These are phyloP conservation scores for Zaprionus capensis DNA, from an alignment of 1,140 invertebrate species.

Conservation along the genomic window DNA sequence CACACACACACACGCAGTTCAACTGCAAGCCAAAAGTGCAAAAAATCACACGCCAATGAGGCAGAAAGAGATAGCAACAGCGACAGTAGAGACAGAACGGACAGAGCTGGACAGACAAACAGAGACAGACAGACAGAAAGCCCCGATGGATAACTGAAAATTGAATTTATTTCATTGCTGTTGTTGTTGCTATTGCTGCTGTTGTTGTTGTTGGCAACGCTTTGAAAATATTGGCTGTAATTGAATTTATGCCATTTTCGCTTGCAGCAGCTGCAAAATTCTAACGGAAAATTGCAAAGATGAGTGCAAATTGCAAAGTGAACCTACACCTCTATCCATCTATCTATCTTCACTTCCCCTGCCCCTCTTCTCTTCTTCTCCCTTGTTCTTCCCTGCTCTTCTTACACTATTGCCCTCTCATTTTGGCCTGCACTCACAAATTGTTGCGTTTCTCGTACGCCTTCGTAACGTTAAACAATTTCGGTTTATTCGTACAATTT, in stretches of 20 bases:
- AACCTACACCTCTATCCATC: neutral
- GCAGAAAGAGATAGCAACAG: constrained; percentile 4
- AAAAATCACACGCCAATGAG: constrained; percentile 66
- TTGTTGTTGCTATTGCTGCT: neutral
- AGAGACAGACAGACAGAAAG: constrained; percentile 18
- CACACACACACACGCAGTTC: constrained; percentile 19
- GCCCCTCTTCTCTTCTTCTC: neutral
- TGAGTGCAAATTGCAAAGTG: constrained; percentile 53
- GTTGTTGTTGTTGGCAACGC: constrained; percentile 50
- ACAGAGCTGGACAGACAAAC: neutral
- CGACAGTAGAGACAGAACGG: neutral
- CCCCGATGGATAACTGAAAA: constrained; percentile 68
- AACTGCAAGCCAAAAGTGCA: constrained; percentile 69
- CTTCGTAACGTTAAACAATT: constrained; percentile 55
- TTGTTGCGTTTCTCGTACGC: constrained; percentile 27
- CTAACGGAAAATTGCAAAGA: constrained; percentile 67
- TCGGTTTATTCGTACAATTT: constrained; percentile 27
- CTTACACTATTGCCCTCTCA: constrained; percentile 13
- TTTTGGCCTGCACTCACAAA: constrained; percentile 26
- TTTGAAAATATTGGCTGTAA: constrained; percentile 73
- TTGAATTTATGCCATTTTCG: constrained; percentile 71
- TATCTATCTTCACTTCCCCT: neutral
- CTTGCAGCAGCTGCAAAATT: constrained; percentile 32
- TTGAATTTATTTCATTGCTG: constrained; percentile 57
- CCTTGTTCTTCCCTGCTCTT: neutral